Base-by-base conservation (phyloP, 2,797 vertebrate genomes). In the Hafferia zeledoni region DNA sequence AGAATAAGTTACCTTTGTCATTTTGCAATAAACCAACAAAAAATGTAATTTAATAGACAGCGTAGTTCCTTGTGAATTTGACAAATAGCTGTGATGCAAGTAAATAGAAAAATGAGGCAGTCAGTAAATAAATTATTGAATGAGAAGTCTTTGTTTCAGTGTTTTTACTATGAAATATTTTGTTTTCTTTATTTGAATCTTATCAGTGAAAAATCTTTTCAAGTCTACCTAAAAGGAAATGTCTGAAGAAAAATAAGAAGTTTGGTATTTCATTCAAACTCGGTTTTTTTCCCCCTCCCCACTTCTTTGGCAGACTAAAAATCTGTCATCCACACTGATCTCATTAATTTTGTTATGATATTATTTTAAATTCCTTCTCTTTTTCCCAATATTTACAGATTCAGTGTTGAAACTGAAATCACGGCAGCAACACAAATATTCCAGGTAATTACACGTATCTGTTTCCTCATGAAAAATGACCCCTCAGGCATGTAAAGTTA, bases 391-490 rank as follows among this genome's bases (percentile, higher is more conserved):
- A 79, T 46, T 72, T 80, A 56, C 17, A 53, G 12, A 65, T 52
- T 4, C 15, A 44, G 3, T 13, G 8, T 17, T 39, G 77, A 90
- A 94, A 71, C 25, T 46, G 39, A 24, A 70, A 67, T 49, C 57
- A 60, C 47, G 74, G 11, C 35, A 85, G 30, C 18, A 83, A 90
- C 43, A 81, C 5, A 31, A 23, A 70, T 74, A 92, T 87, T 91
- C 41, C 60, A 70, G 70, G 14, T 39, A 92, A 83, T 77, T 79
- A 52, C n/a, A 6, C 7, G 19, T 28, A 19, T 25, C 71, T 74
- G 16, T 67, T 93, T 95, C 68, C 49, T 60, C 35, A 53, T 4
- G 22, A 88, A 88, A 93, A 83, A 82, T 53, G 19, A 52, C 23
- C 16, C 37, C 16, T 60, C 22, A 44, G 39, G 31, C 43, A 41